These are phyloP conservation scores for Gymnocephalus cernua DNA, from an alignment of 2,113 vertebrate genomes.

Conservation along the genomic window DNA sequence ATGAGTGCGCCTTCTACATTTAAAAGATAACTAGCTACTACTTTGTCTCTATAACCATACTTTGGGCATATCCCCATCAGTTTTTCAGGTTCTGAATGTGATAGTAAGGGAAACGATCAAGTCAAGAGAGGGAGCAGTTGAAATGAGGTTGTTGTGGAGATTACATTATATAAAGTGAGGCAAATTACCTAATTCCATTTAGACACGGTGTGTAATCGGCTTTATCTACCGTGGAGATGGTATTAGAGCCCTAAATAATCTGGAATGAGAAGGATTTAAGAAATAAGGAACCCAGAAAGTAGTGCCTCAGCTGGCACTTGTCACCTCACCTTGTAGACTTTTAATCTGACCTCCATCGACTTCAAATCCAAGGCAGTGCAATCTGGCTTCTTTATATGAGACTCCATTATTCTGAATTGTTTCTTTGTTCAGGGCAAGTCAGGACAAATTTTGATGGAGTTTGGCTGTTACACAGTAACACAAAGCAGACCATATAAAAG, in stretches of 20 bases:
- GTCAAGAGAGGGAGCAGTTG: conserved; percentile 19
- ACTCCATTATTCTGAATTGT: conserved; percentile 11
- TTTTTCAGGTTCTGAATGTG: conserved; percentile 12
- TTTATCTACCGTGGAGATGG: conserved; percentile 68
- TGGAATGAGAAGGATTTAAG: conserved; percentile 53
- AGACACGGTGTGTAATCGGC: conserved; percentile 61
- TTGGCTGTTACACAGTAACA: conserved; percentile 4
- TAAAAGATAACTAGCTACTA: not conserved
- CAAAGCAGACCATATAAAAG: conserved; percentile 17
- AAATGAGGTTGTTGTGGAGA: conserved; percentile 37
- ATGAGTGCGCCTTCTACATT: not conserved
- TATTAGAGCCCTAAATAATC: conserved; percentile 69
- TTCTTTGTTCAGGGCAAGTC: conserved; percentile 25
- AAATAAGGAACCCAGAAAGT: conserved; percentile 26
- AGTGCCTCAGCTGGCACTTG: not conserved
- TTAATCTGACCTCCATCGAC: conserved; percentile 40
- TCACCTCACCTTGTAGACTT: conserved; percentile 33
- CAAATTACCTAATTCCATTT: conserved; percentile 75
- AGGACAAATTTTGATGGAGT: conserved; percentile 26
- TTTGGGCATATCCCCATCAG: not conserved
- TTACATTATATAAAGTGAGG: conserved; percentile 57
- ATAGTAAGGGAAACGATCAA: conserved; percentile 14
- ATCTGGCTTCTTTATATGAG: conserved; percentile 19
- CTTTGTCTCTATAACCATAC: not conserved
- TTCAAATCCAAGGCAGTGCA: conserved; percentile 7